Evolutionary conservation across 2,113 vertebrate species (phyloP).

Genomic region (Oxyruncus cristatus): DNA sequence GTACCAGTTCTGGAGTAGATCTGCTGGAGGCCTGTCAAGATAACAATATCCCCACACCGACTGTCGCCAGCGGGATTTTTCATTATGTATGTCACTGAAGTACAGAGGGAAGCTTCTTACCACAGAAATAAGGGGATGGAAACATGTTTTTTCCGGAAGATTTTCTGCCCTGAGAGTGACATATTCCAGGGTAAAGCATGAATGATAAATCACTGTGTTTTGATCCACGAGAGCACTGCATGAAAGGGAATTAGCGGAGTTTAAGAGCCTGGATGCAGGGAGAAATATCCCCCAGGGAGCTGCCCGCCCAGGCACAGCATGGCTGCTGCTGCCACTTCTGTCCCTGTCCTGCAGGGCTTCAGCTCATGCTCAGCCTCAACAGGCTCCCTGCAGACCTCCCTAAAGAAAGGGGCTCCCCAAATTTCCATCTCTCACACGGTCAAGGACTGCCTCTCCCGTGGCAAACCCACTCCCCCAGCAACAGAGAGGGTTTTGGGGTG

Average conservation of each 20-base stretch:
- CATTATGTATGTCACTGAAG: not conserved
- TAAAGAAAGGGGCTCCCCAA: not conserved
- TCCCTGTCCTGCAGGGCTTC: not conserved
- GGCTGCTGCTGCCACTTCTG: not conserved
- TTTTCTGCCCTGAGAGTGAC: not conserved
- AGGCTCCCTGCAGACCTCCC: not conserved
- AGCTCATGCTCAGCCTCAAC: not conserved
- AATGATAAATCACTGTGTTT: slow-evolving; percentile 7
- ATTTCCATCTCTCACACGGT: not conserved
- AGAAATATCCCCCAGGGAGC: not conserved
- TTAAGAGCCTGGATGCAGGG: not conserved
- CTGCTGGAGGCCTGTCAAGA: slow-evolving; percentile 53
- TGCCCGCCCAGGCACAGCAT: not conserved
- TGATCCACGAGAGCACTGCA: not conserved
- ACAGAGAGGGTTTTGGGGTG: fast-evolving
- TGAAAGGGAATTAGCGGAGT: not conserved
- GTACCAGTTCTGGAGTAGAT: not conserved
- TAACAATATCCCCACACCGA: slow-evolving; percentile 35
- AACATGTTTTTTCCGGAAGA: slow-evolving; percentile 35
- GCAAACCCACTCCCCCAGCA: not conserved
- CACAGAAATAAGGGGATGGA: slow-evolving; percentile 20
- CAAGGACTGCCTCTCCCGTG: fast-evolving
- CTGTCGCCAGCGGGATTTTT: not conserved
- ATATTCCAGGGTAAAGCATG: not conserved
- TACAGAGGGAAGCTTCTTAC: slow-evolving; percentile 34